Percentiles rank a stretch among this genome's conserved stretches.
Conservation (phyloP, 1,140 invertebrate genomes). For the Antheraea pernyi region DNA sequence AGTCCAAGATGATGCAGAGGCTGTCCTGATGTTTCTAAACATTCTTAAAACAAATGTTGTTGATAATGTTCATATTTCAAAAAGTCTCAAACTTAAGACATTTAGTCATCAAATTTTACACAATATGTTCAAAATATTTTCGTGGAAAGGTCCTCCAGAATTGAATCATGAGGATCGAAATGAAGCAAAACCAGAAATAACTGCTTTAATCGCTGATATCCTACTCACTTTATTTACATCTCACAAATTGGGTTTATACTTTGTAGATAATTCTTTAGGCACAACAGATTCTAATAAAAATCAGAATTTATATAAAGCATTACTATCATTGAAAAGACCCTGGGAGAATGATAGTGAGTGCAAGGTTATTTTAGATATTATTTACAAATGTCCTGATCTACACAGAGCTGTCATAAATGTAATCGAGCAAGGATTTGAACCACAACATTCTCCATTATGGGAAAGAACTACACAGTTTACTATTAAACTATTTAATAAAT, state of each 20-base stretch:
- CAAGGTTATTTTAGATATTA: conserved; percentile 83
- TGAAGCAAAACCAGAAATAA: conserved; percentile 80
- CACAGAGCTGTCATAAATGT: conserved; percentile 81
- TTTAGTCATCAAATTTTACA: conserved; percentile 85
- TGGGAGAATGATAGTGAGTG: conserved; percentile 83
- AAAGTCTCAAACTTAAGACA: conserved; percentile 86
- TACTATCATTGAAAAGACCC: conserved; percentile 82
- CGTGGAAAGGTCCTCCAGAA: conserved; percentile 86
- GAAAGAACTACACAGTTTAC: conserved; percentile 78
- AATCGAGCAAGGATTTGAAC: conserved; percentile 81
- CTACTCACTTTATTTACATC: conserved; percentile 85
- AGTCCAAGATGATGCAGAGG: conserved; percentile 83
- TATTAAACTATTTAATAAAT: conserved; percentile 70
- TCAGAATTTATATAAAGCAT: conserved; percentile 81
- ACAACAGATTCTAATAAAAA: conserved; percentile 81
- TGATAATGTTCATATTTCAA: conserved; percentile 83
- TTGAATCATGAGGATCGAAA: conserved; percentile 51
- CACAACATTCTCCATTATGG: conserved; percentile 81
- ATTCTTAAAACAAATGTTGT: conserved; percentile 85
- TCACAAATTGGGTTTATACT: conserved; percentile 84
- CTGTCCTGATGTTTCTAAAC: conserved; percentile 83
- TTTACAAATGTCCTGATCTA: conserved; percentile 86
- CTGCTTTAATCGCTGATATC: conserved; percentile 82
- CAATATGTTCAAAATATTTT: conserved; percentile 84
- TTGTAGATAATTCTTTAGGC: conserved; percentile 82